Conservation (phyloP, 2,797 vertebrate species). For the Nasua narica region DNA sequence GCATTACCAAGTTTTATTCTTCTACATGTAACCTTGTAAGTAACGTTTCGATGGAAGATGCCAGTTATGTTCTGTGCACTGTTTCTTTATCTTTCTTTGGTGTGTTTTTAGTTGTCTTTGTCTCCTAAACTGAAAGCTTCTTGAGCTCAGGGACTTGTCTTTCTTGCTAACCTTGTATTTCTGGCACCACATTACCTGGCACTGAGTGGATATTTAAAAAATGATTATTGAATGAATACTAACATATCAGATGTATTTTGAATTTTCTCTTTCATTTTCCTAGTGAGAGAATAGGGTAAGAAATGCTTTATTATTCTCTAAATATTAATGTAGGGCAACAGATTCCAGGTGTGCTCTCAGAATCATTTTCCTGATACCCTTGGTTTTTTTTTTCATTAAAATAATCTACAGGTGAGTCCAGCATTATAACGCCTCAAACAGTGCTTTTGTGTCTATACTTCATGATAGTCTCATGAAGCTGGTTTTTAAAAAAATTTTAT, state of each 20-base stretch:
- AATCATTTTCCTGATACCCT: not conserved
- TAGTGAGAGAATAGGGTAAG: not conserved
- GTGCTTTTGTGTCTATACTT: not conserved
- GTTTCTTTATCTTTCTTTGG: not conserved
- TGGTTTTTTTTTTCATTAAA: not conserved
- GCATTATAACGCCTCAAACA: not conserved
- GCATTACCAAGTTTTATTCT: not conserved
- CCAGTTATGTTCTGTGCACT: not conserved
- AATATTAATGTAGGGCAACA: not conserved
- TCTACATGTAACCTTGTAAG: not conserved
- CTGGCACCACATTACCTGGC: not conserved
- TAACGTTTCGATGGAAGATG: not conserved
- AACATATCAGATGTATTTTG: not conserved
- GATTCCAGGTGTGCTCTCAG: not conserved
- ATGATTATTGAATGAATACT: not conserved
- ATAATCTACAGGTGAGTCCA: not conserved
- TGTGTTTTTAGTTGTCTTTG: not conserved
- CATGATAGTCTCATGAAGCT: not conserved
- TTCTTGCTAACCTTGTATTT: not conserved
- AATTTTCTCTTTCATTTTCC: slow-evolving; percentile 21
- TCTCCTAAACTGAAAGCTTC: not conserved
- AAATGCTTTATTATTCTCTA: not conserved
- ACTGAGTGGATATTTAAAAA: not conserved
- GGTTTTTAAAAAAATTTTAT: not conserved
- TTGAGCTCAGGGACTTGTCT: not conserved